These are phyloP conservation scores for Cottus gobio DNA, from an alignment of 2,113 vertebrate species.

Conservation along the genomic window DNA sequence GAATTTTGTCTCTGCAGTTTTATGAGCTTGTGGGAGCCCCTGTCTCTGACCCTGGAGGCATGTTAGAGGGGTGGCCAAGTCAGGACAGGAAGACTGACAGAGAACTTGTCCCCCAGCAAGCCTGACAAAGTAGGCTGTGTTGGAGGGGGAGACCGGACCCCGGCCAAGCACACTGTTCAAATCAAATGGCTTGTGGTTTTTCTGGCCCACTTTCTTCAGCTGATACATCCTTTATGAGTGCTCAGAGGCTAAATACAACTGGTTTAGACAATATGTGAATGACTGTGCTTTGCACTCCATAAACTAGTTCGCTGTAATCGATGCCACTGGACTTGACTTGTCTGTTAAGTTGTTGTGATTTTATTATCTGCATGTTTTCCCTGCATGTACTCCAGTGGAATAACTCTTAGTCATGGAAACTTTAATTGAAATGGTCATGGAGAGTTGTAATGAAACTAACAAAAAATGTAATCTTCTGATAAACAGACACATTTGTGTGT, in stretches of 20 bases:
- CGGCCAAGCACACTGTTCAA: slow-evolving; percentile 45
- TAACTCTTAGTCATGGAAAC: slow-evolving; percentile 60
- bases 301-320: slow-evolving; percentile 23
- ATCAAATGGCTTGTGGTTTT: slow-evolving; percentile 57
- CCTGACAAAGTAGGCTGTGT: slow-evolving; percentile 63
- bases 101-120: slow-evolving; percentile 44
- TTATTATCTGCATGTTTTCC: slow-evolving; percentile 4
- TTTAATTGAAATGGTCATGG: slow-evolving; percentile 29
- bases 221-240: slow-evolving; percentile 49
- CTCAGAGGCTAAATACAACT: slow-evolving; percentile 49
- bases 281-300: slow-evolving; percentile 33
- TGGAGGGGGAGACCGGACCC: slow-evolving; percentile 44
- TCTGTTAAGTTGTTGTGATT: slow-evolving; percentile 26
- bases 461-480: slow-evolving; percentile 30
- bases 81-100: slow-evolving; percentile 56
- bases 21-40: slow-evolving; percentile 71
- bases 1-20: slow-evolving; percentile 66
- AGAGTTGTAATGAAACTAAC: slow-evolving; percentile 44
- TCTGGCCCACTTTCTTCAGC: slow-evolving; percentile 44
- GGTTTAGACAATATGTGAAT: slow-evolving; percentile 32
- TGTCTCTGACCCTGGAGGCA: slow-evolving; percentile 69
- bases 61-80: slow-evolving; percentile 65
- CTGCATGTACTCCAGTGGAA: slow-evolving; percentile 33
- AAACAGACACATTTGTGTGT: slow-evolving; percentile 40
- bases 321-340: slow-evolving; percentile 10